Conservation (phyloP, 1,140 invertebrate species). For the Sweltsa coloradensis region DNA sequence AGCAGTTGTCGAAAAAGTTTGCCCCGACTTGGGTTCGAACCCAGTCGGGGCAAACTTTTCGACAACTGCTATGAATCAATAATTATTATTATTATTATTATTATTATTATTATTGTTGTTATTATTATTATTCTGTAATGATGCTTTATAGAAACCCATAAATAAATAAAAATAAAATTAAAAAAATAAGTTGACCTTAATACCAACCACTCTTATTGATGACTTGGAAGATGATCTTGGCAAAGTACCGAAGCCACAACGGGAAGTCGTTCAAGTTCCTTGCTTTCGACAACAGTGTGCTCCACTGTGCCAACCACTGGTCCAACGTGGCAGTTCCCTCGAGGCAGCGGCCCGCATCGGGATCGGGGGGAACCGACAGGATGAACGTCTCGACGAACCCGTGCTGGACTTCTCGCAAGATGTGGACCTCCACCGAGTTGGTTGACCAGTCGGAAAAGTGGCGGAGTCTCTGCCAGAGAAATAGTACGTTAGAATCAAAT, state of each 20-base stretch:
- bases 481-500: neutral
- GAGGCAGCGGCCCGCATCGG: neutral
- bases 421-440: constrained; percentile 53
- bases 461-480: constrained; percentile 42
- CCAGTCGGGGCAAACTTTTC: too few relatives aligned
- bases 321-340: constrained; percentile 26
- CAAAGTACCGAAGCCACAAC: constrained; percentile 55
- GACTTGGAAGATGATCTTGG: constrained; percentile 55
- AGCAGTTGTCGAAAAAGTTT: too few relatives aligned
- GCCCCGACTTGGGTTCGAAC: too few relatives aligned
- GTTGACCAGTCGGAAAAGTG: constrained; percentile 60
- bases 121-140: too few relatives aligned
- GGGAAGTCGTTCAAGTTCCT: constrained; percentile 45
- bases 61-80: too few relatives aligned
- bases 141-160: too few relatives aligned
- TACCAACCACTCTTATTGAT: constrained; percentile 50
- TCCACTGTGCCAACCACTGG: constrained; percentile 52
- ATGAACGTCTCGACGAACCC: constrained; percentile 54
- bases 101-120: too few relatives aligned
- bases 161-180: neutral
- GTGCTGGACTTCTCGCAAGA: constrained; percentile 48
- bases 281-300: constrained; percentile 36
- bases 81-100: too few relatives aligned
- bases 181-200: neutral
- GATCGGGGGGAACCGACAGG: neutral